Percentiles rank a stretch among this genome's conserved stretches.
Evolutionary conservation across 2,113 vertebrate genomes (phyloP).

Genomic region (Catharus bicknelli): DNA sequence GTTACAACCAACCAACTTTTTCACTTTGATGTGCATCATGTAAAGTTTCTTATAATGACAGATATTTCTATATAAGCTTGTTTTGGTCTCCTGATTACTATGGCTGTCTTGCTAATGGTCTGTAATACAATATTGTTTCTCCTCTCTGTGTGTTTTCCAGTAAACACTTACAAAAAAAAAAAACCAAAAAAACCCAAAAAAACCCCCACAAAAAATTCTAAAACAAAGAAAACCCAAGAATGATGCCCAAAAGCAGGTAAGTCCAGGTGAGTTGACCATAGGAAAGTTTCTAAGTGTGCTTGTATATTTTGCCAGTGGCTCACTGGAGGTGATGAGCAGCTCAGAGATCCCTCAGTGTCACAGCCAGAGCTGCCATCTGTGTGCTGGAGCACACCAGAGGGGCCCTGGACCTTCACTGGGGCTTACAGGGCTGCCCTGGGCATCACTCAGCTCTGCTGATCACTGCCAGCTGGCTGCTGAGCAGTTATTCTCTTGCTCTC

Average conservation of each 20-base stretch:
- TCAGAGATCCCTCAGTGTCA: neutral
- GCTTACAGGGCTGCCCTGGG: neutral
- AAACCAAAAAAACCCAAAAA: neutral
- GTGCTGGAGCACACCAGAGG: neutral
- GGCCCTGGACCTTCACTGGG: no score
- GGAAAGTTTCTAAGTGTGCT: neutral
- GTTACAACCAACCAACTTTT: neutral
- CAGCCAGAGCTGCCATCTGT: neutral
- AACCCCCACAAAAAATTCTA: accelerated
- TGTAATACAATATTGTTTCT: neutral
- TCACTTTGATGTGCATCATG: neutral
- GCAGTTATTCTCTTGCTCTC: neutral
- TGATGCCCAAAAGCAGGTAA: neutral
- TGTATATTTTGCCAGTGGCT: neutral
- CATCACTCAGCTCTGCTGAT: neutral
- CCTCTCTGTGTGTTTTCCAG: neutral
- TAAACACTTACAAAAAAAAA: neutral
- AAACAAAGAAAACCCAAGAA: neutral
- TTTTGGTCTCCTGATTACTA: neutral
- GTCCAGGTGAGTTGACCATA: neutral
- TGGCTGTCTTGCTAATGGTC: neutral
- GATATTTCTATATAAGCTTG: neutral
- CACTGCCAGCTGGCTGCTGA: neutral
- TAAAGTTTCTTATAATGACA: neutral
- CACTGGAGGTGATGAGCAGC: neutral